Conservation (phyloP, 1,140 invertebrate species). For the Carcinoscorpius rotundicauda region DNA sequence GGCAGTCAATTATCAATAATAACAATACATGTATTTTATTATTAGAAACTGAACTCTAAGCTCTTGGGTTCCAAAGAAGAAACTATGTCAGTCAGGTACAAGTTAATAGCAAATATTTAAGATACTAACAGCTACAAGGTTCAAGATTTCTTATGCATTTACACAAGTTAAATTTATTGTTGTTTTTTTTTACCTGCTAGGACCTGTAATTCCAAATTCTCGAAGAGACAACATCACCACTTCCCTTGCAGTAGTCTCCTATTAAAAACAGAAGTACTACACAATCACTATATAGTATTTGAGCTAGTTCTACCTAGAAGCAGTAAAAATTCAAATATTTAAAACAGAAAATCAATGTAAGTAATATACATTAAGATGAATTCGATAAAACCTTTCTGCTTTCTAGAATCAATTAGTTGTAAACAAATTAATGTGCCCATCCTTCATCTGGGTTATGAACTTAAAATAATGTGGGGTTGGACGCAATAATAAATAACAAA, state of each 20-base stretch:
- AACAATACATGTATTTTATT: not conserved
- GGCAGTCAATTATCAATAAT: not conserved
- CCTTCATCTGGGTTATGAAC: too few relatives aligned
- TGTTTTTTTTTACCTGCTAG: constrained; percentile 39
- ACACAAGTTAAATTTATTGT: not conserved
- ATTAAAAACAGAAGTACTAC: constrained; percentile 6
- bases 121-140: not conserved
- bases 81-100: not conserved
- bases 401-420: too few relatives aligned
- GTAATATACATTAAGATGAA: too few relatives aligned
- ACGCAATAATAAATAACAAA: too few relatives aligned
- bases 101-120: not conserved
- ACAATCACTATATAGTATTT: too few relatives aligned
- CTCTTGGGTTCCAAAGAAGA: not conserved
- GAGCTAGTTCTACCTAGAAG: too few relatives aligned
- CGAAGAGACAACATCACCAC: constrained; percentile 94
- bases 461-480: too few relatives aligned
- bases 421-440: too few relatives aligned
- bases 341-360: not conserved
- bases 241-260: constrained; percentile 93
- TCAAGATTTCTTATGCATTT: not conserved
- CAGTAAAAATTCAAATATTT: not conserved
- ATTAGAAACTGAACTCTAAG: not conserved
- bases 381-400: too few relatives aligned
- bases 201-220: constrained; percentile 91